Base-by-base conservation (phyloP, 2,113 vertebrate genomes). In the Poeciliopsis retropinna region DNA sequence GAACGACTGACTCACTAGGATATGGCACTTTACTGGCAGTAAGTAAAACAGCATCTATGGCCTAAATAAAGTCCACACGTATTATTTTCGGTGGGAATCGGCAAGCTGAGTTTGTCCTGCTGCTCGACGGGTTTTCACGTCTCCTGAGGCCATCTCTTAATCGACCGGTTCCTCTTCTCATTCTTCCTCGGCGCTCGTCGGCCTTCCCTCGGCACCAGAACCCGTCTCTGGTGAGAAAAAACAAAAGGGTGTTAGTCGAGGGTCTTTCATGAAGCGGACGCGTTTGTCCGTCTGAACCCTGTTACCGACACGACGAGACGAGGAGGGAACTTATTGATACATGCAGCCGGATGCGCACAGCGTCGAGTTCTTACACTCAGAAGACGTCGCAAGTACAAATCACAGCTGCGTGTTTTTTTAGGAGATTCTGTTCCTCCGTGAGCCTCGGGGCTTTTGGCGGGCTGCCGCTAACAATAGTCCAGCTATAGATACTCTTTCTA, bases 111-210 rank as follows among this genome's bases (percentile, higher is more conserved):
- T 81, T 76, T 14, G 62, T 60, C 78, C 79, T 34, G 41, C 31
- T 63, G 83, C 87, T 89, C 68, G 90, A 75, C 83, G 78, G 87
- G 6, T 79, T 2, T 81, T 88, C 79, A 83, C 77, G 85, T 93
- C 80, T 72, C 81, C 79, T 67, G 82, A 71, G 83, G 88, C 81
- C 84, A 64, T 88, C 79, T 83, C 83, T 84, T 76, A 86, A 89
- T 90, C 79, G 87, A 91, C 32, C 14, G 60, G 72, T 73, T 71
- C 70, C 41, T 77, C 73, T 75, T 88, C 57, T 89, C 81, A 75
- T 82, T 85, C 75, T 78, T 87, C 85, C 78, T 86, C 89, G 84
- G 90, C 31, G 67, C 78, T 83, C 61, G 29, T 30, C 67, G 80
- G 75, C 79, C 70, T 78, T 72, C 51, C 67, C 60, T 81, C 13